A percentile compares a stretch with the other conserved stretches of the same genome.
These are phyloP conservation scores for Podarcis muralis DNA, from an alignment of 2,113 vertebrate species.

Conservation along the genomic window DNA sequence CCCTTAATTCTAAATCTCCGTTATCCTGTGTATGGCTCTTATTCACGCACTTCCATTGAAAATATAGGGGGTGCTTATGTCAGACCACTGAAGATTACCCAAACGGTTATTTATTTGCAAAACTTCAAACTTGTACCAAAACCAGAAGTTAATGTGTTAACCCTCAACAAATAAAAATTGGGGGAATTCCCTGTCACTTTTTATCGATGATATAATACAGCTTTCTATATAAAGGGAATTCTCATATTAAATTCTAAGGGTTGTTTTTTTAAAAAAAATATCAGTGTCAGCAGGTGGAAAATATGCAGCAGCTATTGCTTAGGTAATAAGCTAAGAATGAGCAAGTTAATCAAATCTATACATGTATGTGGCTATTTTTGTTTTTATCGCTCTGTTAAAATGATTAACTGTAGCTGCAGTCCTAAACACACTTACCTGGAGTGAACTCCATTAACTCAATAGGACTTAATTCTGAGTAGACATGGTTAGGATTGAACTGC, in stretches of 20 bases:
- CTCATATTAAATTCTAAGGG: background rate
- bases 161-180: background rate
- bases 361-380: slow-evolving; percentile 13
- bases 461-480: background rate
- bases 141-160: slow-evolving; percentile 16
- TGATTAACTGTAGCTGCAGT: background rate
- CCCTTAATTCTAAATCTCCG: background rate
- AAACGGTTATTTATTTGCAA: background rate
- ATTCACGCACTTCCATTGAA: background rate
- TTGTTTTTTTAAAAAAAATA: too few relatives aligned
- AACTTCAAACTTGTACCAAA: slow-evolving; percentile 24
- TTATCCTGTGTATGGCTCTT: background rate
- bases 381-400: background rate
- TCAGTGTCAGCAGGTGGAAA: slow-evolving; percentile 29
- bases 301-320: slow-evolving; percentile 35
- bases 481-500: background rate
- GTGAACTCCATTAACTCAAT: background rate
- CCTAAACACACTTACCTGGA: background rate
- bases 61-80: background rate
- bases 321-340: slow-evolving; percentile 41
- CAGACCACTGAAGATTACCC: background rate
- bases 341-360: slow-evolving; percentile 41
- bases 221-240: background rate
- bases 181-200: background rate
- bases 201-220: background rate